A percentile compares a stretch with the other conserved stretches of the same genome.
phyloP scores from a whole-genome alignment of 2,888 invertebrate species.

The Euzetes globulus region DNA sequence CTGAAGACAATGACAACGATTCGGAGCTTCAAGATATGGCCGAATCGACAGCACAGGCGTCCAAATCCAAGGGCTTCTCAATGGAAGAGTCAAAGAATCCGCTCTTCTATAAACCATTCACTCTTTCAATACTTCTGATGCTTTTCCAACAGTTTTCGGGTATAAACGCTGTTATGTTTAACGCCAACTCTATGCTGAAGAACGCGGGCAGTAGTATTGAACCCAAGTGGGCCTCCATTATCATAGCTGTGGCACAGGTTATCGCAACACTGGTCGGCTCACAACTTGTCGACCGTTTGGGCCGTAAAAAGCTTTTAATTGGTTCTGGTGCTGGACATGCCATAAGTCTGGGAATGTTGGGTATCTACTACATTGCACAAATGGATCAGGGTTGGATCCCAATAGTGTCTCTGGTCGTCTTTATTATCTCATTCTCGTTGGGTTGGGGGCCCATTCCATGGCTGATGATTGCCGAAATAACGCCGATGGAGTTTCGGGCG shows the following conservation, averaged over 20 bases:
- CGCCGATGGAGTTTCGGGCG: constrained; percentile 51
- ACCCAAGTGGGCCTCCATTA: constrained; percentile 44
- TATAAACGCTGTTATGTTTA: constrained; percentile 50
- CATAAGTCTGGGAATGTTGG: constrained; percentile 45
- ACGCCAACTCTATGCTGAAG: constrained; percentile 47
- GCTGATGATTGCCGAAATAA: constrained; percentile 49
- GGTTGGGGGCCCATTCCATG: constrained; percentile 50
- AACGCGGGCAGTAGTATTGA: constrained; percentile 44
- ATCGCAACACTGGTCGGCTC: constrained; percentile 46
- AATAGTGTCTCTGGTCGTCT: constrained; percentile 45
- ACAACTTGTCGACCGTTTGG: constrained; percentile 47
- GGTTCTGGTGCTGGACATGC: constrained; percentile 47
- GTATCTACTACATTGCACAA: constrained; percentile 44
- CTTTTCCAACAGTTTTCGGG: constrained; percentile 49
- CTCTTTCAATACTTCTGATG: constrained; percentile 46
- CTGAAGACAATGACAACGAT: constrained; percentile 41
- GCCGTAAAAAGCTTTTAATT: constrained; percentile 47
- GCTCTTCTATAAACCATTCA: constrained; percentile 45
- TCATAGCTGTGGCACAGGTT: constrained; percentile 47
- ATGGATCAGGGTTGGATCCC: constrained; percentile 43
- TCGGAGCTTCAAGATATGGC: constrained; percentile 35
- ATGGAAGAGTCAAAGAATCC: constrained; percentile 42
- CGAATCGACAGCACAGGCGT: constrained; percentile 1
- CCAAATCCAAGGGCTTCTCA: constrained; percentile 33
- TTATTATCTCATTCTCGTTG: constrained; percentile 47